Evolutionary conservation across 2,888 invertebrate genomes (phyloP).

Genomic region (Ennomos erosarius): DNA sequence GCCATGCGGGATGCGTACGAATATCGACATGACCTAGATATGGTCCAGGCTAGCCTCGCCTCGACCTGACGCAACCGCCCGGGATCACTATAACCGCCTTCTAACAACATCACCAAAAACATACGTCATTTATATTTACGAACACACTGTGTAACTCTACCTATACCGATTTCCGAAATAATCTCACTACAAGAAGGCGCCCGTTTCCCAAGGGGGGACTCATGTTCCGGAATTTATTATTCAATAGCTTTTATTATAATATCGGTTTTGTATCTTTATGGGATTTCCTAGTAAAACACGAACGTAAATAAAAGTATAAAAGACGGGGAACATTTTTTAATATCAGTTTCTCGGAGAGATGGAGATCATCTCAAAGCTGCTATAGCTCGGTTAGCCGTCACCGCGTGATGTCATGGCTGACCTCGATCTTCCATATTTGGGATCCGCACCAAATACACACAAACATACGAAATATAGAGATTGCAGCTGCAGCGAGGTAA

Average conservation of each 20-base stretch:
- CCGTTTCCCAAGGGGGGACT: neutral
- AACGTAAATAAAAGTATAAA: no score
- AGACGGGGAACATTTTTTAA: neutral
- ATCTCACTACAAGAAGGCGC: neutral
- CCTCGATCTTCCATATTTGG: slow-evolving; percentile 27
- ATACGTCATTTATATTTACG: slow-evolving; percentile 30
- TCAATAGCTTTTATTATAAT: slow-evolving; percentile 12
- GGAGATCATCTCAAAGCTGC: slow-evolving; percentile 12
- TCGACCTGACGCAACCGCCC: slow-evolving; percentile 35
- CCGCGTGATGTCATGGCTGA: slow-evolving; percentile 32
- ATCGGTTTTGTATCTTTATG: slow-evolving; percentile 5
- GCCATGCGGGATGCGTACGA: slow-evolving; percentile 45
- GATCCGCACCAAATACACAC: slow-evolving; percentile 12
- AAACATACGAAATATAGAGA: slow-evolving; percentile 10
- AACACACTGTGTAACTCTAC: slow-evolving; percentile 11
- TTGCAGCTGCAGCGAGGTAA: slow-evolving; percentile 25
- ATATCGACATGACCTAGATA: slow-evolving; percentile 54
- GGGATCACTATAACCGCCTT: slow-evolving; percentile 32
- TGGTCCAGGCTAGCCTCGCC: slow-evolving; percentile 30
- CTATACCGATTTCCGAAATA: slow-evolving; percentile 4
- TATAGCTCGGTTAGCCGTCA: slow-evolving; percentile 22
- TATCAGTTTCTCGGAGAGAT: slow-evolving; percentile 1
- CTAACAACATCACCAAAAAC: slow-evolving; percentile 24
- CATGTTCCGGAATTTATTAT: slow-evolving; percentile 13
- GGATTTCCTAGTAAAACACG: neutral